Conservation (phyloP, 2,113 vertebrate species). For the Cheilinus undulatus region DNA sequence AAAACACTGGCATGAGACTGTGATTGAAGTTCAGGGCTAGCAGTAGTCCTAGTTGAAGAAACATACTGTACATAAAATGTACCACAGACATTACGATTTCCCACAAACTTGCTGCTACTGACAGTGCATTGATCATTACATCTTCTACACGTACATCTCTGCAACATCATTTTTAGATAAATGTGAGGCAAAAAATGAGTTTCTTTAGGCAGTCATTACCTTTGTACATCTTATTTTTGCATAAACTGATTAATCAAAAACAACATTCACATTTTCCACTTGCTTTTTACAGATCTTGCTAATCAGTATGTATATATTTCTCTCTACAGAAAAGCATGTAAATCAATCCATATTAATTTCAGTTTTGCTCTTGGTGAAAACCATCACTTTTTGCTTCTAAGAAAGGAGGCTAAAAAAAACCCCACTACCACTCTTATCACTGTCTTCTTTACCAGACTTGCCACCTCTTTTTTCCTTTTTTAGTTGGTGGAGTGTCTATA, state of each 20-base stretch:
- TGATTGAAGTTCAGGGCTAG: no score
- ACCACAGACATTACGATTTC: not conserved
- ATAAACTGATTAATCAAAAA: no score
- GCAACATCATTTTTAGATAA: not conserved
- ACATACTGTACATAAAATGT: not conserved
- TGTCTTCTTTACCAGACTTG: no score
- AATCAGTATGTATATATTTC: no score
- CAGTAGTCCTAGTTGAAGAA: no score
- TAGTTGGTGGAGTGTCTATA: not conserved
- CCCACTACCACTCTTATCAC: no score
- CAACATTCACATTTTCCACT: no score
- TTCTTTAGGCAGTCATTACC: not conserved
- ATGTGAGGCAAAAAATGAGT: not conserved
- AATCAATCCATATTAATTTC: not conserved
- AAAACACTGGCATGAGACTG: no score
- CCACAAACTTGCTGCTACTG: not conserved
- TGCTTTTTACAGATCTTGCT: no score
- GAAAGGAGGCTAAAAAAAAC: no score
- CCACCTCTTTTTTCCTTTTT: accelerated
- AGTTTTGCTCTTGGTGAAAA: not conserved
- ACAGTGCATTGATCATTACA: not conserved
- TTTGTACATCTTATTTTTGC: no score
- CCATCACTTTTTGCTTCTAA: no score
- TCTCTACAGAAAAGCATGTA: not conserved
- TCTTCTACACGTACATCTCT: not conserved